Evolutionary conservation across 2,797 vertebrate genomes (phyloP).

Genomic region (Manis crassicaudata): DNA sequence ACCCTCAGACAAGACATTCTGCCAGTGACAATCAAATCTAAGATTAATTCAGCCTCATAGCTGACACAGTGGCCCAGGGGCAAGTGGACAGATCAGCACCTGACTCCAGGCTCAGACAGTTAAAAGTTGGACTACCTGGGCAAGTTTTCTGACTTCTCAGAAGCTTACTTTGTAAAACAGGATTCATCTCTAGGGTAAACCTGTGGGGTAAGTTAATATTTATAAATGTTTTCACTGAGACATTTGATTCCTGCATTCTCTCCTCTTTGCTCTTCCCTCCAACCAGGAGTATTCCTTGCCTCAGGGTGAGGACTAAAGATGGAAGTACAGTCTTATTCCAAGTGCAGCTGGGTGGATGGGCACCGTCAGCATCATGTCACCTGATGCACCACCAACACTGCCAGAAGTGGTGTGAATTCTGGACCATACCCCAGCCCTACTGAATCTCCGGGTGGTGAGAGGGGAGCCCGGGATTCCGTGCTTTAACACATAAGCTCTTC

Average conservation of each 20-base stretch:
- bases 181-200: neutral
- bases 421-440: neutral
- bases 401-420: neutral
- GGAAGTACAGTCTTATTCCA: neutral
- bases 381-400: neutral
- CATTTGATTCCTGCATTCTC: neutral
- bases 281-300: neutral
- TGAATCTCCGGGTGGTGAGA: neutral
- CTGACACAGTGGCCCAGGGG: neutral
- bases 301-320: neutral
- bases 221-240: neutral
- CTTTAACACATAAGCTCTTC: neutral
- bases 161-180: neutral
- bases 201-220: neutral
- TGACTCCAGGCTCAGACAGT: neutral
- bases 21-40: neutral
- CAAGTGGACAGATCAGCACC: neutral
- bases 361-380: neutral
- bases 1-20: neutral
- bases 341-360: too few species aligned
- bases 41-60: neutral
- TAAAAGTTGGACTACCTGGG: neutral
- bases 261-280: neutral
- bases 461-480: neutral
- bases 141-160: neutral